Percentiles rank a stretch among this genome's conserved stretches.
These are phyloP conservation scores for Otocyon megalotis DNA, from an alignment of 2,113 vertebrate species.

Conservation along the genomic window DNA sequence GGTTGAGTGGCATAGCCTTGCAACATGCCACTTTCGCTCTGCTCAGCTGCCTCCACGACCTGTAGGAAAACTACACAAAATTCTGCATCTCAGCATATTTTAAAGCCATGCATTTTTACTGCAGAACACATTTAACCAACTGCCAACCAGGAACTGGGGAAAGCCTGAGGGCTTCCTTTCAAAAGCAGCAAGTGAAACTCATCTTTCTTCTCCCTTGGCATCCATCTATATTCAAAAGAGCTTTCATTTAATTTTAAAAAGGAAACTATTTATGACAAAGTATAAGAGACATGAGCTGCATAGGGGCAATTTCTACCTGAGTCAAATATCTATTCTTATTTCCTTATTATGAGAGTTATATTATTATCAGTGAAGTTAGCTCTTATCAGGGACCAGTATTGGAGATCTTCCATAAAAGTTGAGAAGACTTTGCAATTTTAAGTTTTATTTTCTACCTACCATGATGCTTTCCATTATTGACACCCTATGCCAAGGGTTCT, in stretches of 20 bases:
- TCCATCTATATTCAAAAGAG: not conserved
- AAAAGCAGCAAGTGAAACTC: not conserved
- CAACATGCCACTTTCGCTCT: accelerated
- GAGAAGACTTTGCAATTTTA: not conserved
- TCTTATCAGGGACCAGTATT: not conserved
- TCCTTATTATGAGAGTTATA: not conserved
- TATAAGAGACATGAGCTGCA: not conserved
- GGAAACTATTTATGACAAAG: not conserved
- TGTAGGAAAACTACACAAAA: accelerated
- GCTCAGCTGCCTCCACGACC: not conserved
- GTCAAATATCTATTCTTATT: not conserved
- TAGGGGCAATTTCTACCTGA: not conserved
- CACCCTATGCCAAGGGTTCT: not conserved
- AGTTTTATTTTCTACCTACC: not conserved
- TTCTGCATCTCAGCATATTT: not conserved
- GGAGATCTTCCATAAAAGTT: not conserved
- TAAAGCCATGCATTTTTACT: not conserved
- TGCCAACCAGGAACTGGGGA: no score
- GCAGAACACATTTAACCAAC: not conserved
- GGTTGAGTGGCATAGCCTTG: accelerated
- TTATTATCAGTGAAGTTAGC: not conserved
- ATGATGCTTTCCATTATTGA: not conserved
- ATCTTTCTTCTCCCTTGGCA: not conserved
- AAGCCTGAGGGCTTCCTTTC: not conserved
- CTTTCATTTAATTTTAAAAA: not conserved